Evolutionary conservation across 2,797 vertebrate genomes (phyloP), one percentile per base, ranked within the genome.

Genomic region (Borostomias antarcticus): DNA sequence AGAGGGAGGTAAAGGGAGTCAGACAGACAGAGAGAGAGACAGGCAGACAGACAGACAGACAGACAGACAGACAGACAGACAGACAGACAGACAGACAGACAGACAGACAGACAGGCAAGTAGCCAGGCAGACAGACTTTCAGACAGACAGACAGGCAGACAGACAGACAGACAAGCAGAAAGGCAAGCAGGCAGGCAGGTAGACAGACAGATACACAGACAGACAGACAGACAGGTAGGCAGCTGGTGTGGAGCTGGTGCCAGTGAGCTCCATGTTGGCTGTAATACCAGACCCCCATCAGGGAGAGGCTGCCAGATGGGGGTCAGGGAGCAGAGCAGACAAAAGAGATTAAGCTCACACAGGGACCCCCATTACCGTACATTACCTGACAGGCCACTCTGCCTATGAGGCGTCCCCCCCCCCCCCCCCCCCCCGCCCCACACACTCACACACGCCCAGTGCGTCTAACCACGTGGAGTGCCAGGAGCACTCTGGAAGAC

Each of bases 401-500:
- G 23, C 21, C 21, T 51, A 9, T 21, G 11, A 21, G 48, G 48
- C 23, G 8, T 21, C 21, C 48, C 48, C 23, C 21, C 2, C 48
- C 8, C 21, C 23, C 40, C 15, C 15, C n/a, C 57, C 45, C 9
- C 47, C 29, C 15, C 29, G 45, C 33, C 48, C n/a, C 21, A 37
- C 30, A 19, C 21, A 37, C 40, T 50, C 68, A 19, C 33, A 54
- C 25, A 30, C 56, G 15, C 52, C 50, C 48, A 61, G 62, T 19
- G 62, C 58, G 28, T 58, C 35, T 48, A 54, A 73, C 51, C 52
- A 62, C 37, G 74, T 75, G 84, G 79, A 85, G 77, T 76, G 74
- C 66, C 6, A 37, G 8, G 35, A 37, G 35, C 35, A 37, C 35
- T 37, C 13, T 37, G 35, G 35, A 37, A 7, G 13, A n/a, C n/a